A percentile compares a stretch with the other conserved stretches of the same genome.
These are phyloP conservation scores for Actinia tenebrosa DNA, from an alignment of 64 coral and sea anemone species.

Conservation along the genomic window DNA sequence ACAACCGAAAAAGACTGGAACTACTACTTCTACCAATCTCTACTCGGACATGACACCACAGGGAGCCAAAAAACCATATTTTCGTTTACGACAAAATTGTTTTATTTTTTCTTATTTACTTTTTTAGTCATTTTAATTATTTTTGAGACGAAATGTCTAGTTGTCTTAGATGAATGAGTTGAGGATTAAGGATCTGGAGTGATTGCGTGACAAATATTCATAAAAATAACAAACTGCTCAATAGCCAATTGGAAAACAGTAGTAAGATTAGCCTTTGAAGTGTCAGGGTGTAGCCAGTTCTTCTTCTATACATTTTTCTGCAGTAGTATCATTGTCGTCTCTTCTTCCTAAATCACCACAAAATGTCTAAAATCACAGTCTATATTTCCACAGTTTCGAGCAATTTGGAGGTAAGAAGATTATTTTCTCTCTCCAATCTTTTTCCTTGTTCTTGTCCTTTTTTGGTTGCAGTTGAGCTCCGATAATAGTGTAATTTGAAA, in stretches of 20 bases:
- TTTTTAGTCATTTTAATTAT: neutral
- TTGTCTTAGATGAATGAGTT: neutral
- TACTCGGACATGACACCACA: neutral
- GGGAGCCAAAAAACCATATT: neutral
- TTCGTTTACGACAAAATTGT: neutral
- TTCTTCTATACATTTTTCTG: neutral
- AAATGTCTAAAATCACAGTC: slow-evolving; percentile 23
- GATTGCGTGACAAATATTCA: neutral
- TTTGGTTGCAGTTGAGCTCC: neutral
- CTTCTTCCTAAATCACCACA: neutral
- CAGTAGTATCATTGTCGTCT: neutral
- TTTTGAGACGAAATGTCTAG: neutral
- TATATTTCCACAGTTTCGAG: slow-evolving; percentile 59
- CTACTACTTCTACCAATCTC: neutral
- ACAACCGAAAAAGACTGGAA: neutral
- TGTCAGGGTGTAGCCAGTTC: neutral
- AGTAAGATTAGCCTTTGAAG: slow-evolving; percentile 15
- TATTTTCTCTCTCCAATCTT: neutral
- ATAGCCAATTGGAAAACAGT: neutral
- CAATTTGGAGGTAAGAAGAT: slow-evolving; percentile 49
- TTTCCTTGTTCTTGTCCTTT: neutral
- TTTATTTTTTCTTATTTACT: neutral
- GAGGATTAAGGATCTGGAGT: neutral
- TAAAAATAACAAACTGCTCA: neutral
- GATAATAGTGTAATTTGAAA: neutral